These are phyloP conservation scores for Patella pellucida DNA, from an alignment of 2,888 invertebrate genomes.

Conservation along the genomic window DNA sequence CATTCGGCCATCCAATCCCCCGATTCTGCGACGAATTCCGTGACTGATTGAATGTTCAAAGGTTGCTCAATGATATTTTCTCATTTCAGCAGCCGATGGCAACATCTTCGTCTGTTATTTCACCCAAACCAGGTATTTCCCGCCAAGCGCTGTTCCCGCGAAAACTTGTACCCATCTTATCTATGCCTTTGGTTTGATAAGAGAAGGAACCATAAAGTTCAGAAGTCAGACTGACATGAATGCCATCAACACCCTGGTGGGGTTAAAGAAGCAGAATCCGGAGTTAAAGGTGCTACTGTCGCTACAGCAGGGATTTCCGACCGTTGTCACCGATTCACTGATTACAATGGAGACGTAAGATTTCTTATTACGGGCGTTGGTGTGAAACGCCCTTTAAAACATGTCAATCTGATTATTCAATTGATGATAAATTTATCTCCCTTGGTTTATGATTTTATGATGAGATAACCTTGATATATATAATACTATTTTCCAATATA, in stretches of 20 bases:
- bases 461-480: no score
- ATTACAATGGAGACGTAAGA: not conserved
- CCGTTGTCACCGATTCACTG: slow-evolving; percentile 20
- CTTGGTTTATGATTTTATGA: not conserved
- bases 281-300: slow-evolving; percentile 35
- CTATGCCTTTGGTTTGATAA: slow-evolving; percentile 37
- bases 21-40: no score
- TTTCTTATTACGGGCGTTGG: slow-evolving; percentile 3
- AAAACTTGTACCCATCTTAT: slow-evolving; percentile 38
- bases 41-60: no score
- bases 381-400: not conserved
- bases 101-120: slow-evolving; percentile 36
- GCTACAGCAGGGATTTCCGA: slow-evolving; percentile 34
- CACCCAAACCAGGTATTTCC: slow-evolving; percentile 27
- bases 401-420: slow-evolving; percentile 12
- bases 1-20: no score
- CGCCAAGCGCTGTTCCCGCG: slow-evolving; percentile 28
- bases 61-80: no score
- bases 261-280: slow-evolving; percentile 28
- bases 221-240: not conserved
- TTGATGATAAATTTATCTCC: not conserved
- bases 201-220: not conserved
- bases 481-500: no score
- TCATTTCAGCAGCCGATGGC: no score
- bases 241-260: slow-evolving; percentile 18